phyloP scores from a whole-genome alignment of 2,113 vertebrate genomes.

The Thunnus thynnus region DNA sequence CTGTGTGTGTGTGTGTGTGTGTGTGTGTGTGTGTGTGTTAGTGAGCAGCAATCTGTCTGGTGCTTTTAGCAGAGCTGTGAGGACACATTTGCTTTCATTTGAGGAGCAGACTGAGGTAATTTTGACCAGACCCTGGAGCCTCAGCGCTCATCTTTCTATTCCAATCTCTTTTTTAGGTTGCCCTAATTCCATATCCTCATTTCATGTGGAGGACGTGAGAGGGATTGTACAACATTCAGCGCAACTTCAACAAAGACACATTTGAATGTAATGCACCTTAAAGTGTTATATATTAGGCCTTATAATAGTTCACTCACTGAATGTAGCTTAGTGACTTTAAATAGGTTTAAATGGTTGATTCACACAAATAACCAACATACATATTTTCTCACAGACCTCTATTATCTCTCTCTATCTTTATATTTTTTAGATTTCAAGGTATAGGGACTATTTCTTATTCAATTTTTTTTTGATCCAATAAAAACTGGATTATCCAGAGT shows the following conservation, averaged over 20 bases:
- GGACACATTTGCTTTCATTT: conserved; percentile 65
- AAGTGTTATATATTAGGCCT: conserved; percentile 1
- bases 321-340: neutral
- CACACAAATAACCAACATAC: neutral
- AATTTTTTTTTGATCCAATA: no score
- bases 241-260: conserved; percentile 10
- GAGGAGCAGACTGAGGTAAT: conserved; percentile 69
- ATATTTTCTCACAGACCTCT: neutral
- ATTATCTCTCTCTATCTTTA: neutral
- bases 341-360: neutral
- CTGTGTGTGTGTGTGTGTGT: conserved; percentile 11
- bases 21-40: neutral
- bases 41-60: conserved; percentile 17
- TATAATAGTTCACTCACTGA: conserved; percentile 1
- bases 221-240: conserved; percentile 24
- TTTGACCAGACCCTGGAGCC: conserved; percentile 70
- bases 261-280: conserved; percentile 2
- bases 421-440: neutral
- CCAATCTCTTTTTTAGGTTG: conserved; percentile 72
- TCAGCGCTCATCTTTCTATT: conserved; percentile 67
- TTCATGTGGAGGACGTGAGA: conserved; percentile 48
- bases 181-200: conserved; percentile 77
- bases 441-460: neutral
- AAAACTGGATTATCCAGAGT: no score
- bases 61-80: conserved; percentile 50